phyloP scores from a whole-genome alignment of 2,888 invertebrate species.

The Lochmaea capreae region DNA sequence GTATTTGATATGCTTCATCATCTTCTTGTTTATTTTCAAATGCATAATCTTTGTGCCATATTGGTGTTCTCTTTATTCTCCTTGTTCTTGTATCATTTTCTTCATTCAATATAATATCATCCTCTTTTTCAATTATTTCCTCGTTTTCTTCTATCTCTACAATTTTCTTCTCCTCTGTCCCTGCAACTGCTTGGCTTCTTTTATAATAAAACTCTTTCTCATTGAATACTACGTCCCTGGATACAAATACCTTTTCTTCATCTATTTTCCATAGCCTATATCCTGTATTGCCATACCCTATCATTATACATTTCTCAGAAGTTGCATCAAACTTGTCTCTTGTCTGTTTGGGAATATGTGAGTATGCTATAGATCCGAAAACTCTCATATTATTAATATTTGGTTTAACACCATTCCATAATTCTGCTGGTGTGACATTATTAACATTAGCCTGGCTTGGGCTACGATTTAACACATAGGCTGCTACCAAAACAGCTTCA shows the following conservation, averaged over 20 bases:
- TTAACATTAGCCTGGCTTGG: neutral
- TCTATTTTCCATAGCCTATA: no score
- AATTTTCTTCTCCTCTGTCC: neutral
- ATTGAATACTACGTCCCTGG: neutral
- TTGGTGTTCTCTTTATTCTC: neutral
- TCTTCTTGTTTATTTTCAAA: neutral
- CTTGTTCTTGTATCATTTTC: neutral
- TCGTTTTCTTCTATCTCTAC: neutral
- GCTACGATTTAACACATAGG: slow-evolving; percentile 7
- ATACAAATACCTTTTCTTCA: neutral
- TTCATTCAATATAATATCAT: no score
- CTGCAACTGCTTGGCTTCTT: neutral
- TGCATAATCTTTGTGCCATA: neutral
- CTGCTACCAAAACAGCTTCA: slow-evolving; percentile 8
- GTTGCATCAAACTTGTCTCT: no score
- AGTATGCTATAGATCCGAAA: no score
- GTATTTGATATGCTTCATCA: neutral
- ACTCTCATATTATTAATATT: no score
- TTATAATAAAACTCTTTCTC: neutral
- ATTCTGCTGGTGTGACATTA: slow-evolving; percentile 12
- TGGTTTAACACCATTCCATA: neutral
- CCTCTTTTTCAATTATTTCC: no score
- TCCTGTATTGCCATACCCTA: no score
- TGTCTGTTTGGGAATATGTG: no score
- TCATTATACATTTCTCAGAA: no score